A percentile compares a stretch with the other conserved stretches of the same genome.
phyloP scores from a whole-genome alignment of 1,140 invertebrate species.

The Pararge aegeria region DNA sequence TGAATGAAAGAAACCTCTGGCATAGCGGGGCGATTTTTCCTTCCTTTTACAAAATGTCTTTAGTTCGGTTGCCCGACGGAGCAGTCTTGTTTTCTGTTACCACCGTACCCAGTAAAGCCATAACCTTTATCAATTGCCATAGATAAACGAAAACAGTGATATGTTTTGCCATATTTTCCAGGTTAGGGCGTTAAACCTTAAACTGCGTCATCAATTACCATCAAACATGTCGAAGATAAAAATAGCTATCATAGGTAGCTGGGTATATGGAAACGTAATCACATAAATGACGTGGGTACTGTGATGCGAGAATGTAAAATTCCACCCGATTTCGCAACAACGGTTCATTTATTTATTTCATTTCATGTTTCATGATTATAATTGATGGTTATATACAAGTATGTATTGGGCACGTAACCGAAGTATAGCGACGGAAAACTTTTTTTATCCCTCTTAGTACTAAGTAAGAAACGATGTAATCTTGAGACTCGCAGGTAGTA shows the following conservation, averaged over 20 bases:
- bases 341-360: conserved; percentile 26
- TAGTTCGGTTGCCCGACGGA: too few relatives aligned
- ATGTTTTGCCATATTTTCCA: background rate
- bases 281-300: conserved; percentile 8
- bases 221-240: background rate
- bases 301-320: conserved; percentile 15
- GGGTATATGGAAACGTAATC: conserved; percentile 13
- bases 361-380: conserved; percentile 35
- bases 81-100: too few relatives aligned
- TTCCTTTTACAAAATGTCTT: too few relatives aligned
- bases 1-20: too few relatives aligned
- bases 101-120: too few relatives aligned
- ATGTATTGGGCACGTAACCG: background rate
- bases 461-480: too few relatives aligned
- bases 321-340: conserved; percentile 28
- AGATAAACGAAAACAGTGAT: background rate
- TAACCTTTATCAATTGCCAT: too few relatives aligned
- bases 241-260: background rate
- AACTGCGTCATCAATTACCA: background rate
- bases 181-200: background rate
- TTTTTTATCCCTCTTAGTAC: too few relatives aligned
- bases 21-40: too few relatives aligned
- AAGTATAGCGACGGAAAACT: too few relatives aligned
- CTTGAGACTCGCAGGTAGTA: too few relatives aligned
- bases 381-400: conserved; percentile 18